Evolutionary conservation across 2,797 vertebrate species (phyloP).

Genomic region (Falco naumanni): DNA sequence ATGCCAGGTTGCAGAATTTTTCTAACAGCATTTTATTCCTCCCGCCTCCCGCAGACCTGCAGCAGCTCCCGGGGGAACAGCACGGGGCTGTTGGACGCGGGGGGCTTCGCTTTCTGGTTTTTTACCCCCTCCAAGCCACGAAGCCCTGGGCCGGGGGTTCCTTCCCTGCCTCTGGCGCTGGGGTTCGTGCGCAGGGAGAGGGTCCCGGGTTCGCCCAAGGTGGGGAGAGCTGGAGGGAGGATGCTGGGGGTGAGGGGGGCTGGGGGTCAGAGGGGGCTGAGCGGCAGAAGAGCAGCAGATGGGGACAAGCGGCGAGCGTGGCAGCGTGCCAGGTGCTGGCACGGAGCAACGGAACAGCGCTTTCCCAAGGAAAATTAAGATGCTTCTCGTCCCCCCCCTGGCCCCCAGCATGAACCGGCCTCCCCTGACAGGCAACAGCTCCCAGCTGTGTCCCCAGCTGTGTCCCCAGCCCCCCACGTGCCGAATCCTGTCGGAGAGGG

Average conservation of each 20-base stretch:
- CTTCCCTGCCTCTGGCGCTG: background rate
- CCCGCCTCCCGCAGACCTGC: too few species aligned
- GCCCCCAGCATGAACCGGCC: background rate
- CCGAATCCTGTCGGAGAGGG: background rate
- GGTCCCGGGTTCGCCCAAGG: background rate
- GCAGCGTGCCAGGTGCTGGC: background rate
- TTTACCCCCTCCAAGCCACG: background rate
- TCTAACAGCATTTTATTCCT: background rate
- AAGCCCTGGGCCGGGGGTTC: background rate
- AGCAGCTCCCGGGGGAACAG: background rate
- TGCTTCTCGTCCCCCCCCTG: background rate
- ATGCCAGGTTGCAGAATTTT: background rate
- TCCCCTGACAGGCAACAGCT: background rate
- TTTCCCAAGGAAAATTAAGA: background rate
- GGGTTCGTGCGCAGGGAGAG: rapidly evolving
- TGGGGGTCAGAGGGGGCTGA: background rate
- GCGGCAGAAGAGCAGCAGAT: background rate
- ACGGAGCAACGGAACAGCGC: background rate
- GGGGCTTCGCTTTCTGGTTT: background rate
- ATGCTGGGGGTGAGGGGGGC: too few species aligned
- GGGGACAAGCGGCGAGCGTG: background rate
- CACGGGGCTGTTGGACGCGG: background rate
- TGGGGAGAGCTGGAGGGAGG: too few species aligned
- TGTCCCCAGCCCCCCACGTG: background rate
- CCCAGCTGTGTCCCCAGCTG: background rate